Conservation (phyloP, 2,113 vertebrate genomes). For the Strigops habroptila region DNA sequence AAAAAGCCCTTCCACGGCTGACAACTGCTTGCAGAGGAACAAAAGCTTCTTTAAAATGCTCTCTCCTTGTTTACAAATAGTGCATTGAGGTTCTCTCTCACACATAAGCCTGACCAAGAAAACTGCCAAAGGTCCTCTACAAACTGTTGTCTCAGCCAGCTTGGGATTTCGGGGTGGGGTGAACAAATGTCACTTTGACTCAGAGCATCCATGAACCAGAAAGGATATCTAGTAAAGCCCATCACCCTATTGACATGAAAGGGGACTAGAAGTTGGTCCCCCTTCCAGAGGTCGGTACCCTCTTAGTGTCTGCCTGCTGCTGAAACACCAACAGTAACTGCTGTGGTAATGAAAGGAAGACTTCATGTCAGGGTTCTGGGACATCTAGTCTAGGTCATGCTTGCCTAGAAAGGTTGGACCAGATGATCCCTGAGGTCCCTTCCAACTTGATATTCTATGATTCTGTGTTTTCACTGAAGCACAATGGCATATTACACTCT, state of each 20-base stretch:
- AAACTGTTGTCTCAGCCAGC: accelerated
- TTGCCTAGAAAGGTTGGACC: background rate
- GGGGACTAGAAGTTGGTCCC: background rate
- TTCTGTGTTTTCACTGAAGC: background rate
- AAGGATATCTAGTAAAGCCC: background rate
- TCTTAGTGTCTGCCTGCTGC: background rate
- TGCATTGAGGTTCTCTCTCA: accelerated
- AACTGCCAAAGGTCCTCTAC: background rate
- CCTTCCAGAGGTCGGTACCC: background rate
- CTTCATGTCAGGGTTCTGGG: background rate
- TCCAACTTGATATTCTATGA: background rate
- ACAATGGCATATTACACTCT: background rate
- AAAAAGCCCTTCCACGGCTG: background rate
- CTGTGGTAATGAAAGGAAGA: background rate
- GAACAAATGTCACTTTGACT: background rate
- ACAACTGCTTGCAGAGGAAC: background rate
- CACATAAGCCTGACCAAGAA: background rate
- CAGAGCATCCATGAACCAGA: background rate
- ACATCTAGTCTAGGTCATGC: background rate
- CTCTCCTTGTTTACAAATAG: background rate
- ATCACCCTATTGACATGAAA: background rate
- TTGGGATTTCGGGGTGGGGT: accelerated
- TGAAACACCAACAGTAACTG: background rate
- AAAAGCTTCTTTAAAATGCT: background rate
- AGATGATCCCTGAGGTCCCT: background rate